phyloP scores from a whole-genome alignment of 1,140 invertebrate genomes.

The Zaprionus lachaisei region DNA sequence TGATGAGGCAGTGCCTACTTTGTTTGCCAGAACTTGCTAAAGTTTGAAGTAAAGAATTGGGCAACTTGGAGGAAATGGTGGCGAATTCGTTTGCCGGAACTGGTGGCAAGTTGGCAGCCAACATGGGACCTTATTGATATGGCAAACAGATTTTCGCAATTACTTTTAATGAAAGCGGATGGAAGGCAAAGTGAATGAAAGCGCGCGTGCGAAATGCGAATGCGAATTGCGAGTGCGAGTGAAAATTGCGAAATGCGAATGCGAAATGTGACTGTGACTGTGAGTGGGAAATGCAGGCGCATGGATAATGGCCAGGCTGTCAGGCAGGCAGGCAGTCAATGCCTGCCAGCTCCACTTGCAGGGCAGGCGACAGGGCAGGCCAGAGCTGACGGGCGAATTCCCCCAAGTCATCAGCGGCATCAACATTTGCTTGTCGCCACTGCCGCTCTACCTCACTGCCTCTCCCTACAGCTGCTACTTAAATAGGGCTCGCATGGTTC shows the following conservation, averaged over 20 bases:
- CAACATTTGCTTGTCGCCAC: conserved; percentile 22
- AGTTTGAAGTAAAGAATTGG: no score
- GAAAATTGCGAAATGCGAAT: conserved; percentile 12
- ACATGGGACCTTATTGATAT: conserved; percentile 53
- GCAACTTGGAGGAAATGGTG: not conserved
- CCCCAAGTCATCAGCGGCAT: conserved; percentile 41
- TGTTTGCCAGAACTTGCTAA: no score
- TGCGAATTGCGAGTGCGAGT: conserved; percentile 30
- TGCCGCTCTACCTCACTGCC: conserved; percentile 8
- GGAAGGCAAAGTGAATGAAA: conserved; percentile 43
- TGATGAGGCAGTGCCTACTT: no score
- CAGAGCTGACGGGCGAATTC: conserved; percentile 12
- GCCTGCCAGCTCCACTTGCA: conserved; percentile 1
- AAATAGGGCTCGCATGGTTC: conserved; percentile 9
- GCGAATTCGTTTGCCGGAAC: conserved; percentile 9
- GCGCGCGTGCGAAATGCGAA: conserved; percentile 36
- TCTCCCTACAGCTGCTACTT: not conserved
- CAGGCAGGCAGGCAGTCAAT: conserved; percentile 11
- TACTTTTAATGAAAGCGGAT: conserved; percentile 53
- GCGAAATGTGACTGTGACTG: conserved; percentile 12
- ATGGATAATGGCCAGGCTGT: conserved; percentile 26
- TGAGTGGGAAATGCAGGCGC: conserved; percentile 28
- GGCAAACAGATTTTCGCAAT: conserved; percentile 73
- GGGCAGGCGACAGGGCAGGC: not conserved
- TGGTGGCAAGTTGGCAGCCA: not conserved